Evolutionary conservation across 2,888 invertebrate genomes (phyloP), one percentile per base, ranked within the genome.

Genomic region (Agrotis segetum): DNA sequence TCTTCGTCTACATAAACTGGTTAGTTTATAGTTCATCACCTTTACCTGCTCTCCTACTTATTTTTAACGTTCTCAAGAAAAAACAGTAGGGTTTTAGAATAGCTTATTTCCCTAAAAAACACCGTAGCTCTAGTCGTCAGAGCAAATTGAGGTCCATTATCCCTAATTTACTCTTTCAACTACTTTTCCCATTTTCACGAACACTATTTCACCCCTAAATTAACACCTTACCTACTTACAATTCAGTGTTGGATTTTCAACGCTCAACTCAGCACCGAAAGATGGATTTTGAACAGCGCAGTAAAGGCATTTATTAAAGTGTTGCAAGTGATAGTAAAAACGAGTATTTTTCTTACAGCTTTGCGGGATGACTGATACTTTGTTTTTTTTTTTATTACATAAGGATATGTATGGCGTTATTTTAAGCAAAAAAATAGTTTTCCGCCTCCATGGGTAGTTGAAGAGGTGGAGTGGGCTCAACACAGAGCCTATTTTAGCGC

Each of bases 161-260:
- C 56, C 77, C 21, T 77, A 77, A 77, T 77, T 73, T 73, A 67
- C 56, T 55, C 65, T 13, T 69, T 21, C 40, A 62, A 63, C 46
- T 34, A 71, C 62, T 64, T n/a, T 56, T 56, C 0, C 34, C 34
- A 4, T n/a, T 56, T 56, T 34, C 56, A 34, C 56, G 6, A 53
- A 53, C 3, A 13, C 24, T 24, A 53, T 21, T 53, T 16, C 16
- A 24, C n/a, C 1, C 17, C 16, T 17, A 53, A 53, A 9, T 3
- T 53, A 16, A 16, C 17, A 17, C 55, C 4, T 55, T n/a, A 29
- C 11, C n/a, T n/a, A n/a, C n/a, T 17, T n/a, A 34, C 29, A 6
- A 13, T 34, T 11, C 2, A 6, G n/a, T 6, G 3, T n/a, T 34
- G 13, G 13, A 34, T 56, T 34, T 56, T 56, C 34, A 34, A 56